Percentiles rank a stretch among this genome's conserved stretches.
Evolutionary conservation across 2,888 invertebrate species (phyloP).

Genomic region (Ormyrus thymus): DNA sequence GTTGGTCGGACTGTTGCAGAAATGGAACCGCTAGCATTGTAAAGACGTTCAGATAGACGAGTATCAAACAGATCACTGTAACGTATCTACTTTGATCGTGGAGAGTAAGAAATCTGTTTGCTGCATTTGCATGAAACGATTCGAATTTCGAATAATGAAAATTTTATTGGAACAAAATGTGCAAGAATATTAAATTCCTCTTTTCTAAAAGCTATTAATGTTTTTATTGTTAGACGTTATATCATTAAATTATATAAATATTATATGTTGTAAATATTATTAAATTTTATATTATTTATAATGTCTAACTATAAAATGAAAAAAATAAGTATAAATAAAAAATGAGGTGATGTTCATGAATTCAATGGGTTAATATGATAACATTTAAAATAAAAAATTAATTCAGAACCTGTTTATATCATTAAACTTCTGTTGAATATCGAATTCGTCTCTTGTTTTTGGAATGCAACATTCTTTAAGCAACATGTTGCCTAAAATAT

Average conservation of each 20-base stretch:
- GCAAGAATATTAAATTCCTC: too few species aligned
- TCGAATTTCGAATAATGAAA: background rate
- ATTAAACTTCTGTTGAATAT: constrained; percentile 18
- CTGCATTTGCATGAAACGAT: background rate
- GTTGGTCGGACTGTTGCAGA: background rate
- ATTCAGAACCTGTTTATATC: constrained; percentile 25
- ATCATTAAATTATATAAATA: background rate
- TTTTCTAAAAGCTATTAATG: too few species aligned
- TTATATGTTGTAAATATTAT: background rate
- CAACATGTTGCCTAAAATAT: background rate
- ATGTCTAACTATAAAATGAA: background rate
- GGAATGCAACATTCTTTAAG: constrained; percentile 7
- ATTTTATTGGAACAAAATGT: too few species aligned
- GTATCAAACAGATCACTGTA: constrained; percentile 24
- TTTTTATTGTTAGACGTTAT: too few species aligned
- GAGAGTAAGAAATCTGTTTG: background rate
- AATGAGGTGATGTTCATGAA: too few species aligned
- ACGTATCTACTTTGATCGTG: constrained; percentile 1
- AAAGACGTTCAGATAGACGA: constrained; percentile 10
- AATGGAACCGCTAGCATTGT: constrained; percentile 30
- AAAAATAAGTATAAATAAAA: too few species aligned
- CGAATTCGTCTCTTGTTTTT: background rate
- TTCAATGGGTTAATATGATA: too few species aligned
- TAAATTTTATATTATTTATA: constrained; percentile 1
- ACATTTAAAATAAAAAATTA: background rate